Conservation (phyloP, 2,113 vertebrate genomes). For the Perognathus longimembris region DNA sequence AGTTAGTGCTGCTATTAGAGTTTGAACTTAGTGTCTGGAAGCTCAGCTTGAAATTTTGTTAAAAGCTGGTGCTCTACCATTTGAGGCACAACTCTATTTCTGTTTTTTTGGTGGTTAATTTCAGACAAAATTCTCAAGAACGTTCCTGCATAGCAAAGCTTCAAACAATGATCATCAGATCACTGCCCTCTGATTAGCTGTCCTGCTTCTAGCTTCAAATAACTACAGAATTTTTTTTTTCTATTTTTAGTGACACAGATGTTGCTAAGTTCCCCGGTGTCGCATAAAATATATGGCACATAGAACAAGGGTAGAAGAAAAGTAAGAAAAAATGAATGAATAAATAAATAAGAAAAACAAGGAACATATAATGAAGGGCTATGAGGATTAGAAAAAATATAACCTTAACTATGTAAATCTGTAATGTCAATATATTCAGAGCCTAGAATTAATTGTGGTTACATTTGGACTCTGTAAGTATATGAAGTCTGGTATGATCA, state of each 20-base stretch:
- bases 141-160: too few relatives aligned
- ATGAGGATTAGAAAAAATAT: background rate
- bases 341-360: background rate
- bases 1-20: too few relatives aligned
- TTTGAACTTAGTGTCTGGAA: too few relatives aligned
- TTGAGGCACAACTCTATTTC: too few relatives aligned
- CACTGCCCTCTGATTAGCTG: too few relatives aligned
- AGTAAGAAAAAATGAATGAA: background rate
- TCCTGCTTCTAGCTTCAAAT: too few relatives aligned
- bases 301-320: background rate
- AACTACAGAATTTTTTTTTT: background rate
- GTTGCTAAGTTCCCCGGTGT: background rate
- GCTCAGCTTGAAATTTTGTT: too few relatives aligned
- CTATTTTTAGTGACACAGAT: background rate
- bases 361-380: background rate
- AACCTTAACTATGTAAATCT: background rate
- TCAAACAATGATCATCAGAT: too few relatives aligned
- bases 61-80: too few relatives aligned
- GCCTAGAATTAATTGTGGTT: background rate
- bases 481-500: background rate
- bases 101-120: too few relatives aligned
- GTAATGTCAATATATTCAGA: background rate
- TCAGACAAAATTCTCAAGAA: too few relatives aligned
- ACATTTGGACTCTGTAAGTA: background rate
- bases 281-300: background rate